Conservation (phyloP, 2,113 vertebrate genomes). For the Lycaon pictus region DNA sequence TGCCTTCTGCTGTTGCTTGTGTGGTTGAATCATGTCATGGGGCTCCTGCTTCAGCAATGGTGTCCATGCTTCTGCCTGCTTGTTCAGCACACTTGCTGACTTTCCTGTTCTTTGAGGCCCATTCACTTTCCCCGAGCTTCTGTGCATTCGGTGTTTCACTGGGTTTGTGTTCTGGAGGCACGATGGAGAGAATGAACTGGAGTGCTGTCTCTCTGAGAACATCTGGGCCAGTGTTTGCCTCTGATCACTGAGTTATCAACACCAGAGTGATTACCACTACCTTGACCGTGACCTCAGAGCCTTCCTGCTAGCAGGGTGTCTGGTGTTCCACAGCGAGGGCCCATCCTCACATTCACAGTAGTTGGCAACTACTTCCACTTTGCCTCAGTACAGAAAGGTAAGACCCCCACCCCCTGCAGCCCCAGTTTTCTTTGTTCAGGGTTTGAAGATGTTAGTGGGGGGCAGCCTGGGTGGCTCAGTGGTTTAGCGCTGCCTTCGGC, state of each 20-base stretch:
- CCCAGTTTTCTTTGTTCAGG: neutral
- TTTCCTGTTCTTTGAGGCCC: neutral
- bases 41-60: neutral
- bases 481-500: no score
- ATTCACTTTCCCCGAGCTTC: fast-evolving
- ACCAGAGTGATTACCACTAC: no score
- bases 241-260: neutral
- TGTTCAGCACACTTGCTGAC: neutral
- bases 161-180: neutral
- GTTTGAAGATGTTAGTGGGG: neutral
- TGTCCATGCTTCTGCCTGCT: neutral
- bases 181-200: neutral
- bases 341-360: neutral
- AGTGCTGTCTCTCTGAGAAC: neutral
- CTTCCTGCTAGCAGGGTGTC: fast-evolving
- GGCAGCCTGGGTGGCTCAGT: no score
- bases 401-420: fast-evolving
- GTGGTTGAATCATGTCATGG: neutral
- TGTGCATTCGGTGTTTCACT: neutral
- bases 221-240: fast-evolving
- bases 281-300: neutral
- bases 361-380: neutral
- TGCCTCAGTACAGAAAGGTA: neutral
- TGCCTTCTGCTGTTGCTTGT: neutral
- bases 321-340: neutral